phyloP scores from a whole-genome alignment of 2,113 vertebrate genomes.

The Cololabis saira region DNA sequence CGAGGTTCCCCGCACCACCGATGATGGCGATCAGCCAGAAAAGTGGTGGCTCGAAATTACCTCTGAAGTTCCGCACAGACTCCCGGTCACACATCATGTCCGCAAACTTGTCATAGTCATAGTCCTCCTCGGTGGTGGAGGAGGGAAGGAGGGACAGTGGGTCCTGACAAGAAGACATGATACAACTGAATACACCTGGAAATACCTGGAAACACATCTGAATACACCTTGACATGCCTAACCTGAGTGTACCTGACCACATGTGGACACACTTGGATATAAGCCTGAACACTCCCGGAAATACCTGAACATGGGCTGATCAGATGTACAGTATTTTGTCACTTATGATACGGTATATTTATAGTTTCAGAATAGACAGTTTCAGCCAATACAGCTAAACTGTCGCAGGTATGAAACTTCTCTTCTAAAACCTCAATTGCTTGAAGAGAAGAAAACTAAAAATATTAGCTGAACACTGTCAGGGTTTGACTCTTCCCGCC shows the following conservation, averaged over 20 bases:
- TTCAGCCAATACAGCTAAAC: no score
- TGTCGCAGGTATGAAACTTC: no score
- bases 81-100: constrained; percentile 73
- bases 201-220: neutral
- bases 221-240: no score
- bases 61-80: constrained; percentile 76
- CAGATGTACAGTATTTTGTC: no score
- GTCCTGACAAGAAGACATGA: constrained; percentile 7
- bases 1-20: constrained; percentile 83
- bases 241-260: constrained; percentile 12
- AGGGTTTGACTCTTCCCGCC: no score
- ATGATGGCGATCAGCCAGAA: constrained; percentile 84
- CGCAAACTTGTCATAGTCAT: neutral
- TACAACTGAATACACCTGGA: constrained; percentile 19
- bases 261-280: neutral
- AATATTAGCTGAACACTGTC: no score
- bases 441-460: no score
- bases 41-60: constrained; percentile 78
- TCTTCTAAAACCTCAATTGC: no score
- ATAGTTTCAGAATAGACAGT: no score
- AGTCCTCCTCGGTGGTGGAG: neutral
- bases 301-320: neutral
- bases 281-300: neutral
- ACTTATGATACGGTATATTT: no score
- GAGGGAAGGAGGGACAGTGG: neutral